A percentile compares a stretch with the other conserved stretches of the same genome.
Evolutionary conservation across 1,140 invertebrate genomes (phyloP).

Genomic region (Probaryconus sp.): DNA sequence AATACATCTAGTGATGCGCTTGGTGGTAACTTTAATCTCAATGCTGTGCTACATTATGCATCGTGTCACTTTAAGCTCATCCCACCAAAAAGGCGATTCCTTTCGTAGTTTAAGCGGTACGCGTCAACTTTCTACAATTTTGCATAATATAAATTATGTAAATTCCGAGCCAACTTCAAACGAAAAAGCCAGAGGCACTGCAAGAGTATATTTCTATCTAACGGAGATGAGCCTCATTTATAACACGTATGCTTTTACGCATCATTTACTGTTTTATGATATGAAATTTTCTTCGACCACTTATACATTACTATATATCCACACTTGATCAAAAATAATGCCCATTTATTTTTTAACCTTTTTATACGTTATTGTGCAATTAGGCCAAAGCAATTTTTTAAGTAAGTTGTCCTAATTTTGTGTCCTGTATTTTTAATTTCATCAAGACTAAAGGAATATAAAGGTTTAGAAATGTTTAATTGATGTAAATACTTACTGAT

Average conservation of each 20-base stretch:
- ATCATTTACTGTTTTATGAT: constrained; percentile 33
- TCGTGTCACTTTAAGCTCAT: constrained; percentile 38
- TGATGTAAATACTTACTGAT: too few species aligned
- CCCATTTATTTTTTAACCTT: too few species aligned
- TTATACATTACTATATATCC: neutral
- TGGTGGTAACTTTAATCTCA: constrained; percentile 39
- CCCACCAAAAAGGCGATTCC: constrained; percentile 40
- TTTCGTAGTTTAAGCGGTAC: constrained; percentile 45
- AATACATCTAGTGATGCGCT: constrained; percentile 28
- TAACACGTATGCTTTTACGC: constrained; percentile 47
- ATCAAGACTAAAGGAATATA: too few species aligned
- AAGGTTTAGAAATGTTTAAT: too few species aligned
- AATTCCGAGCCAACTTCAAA: constrained; percentile 61
- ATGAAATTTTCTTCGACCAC: constrained; percentile 7
- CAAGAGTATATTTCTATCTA: constrained; percentile 28
- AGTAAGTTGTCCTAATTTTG: too few species aligned
- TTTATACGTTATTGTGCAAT: too few species aligned
- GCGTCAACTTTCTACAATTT: constrained; percentile 57
- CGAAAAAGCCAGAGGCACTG: constrained; percentile 34
- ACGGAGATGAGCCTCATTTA: constrained; percentile 44
- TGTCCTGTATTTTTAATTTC: too few species aligned
- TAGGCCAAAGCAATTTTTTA: neutral
- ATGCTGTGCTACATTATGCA: constrained; percentile 33
- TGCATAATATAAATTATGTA: constrained; percentile 65
- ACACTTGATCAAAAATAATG: neutral